Conservation (phyloP, 2,113 vertebrate species). For the Hippocampus mohnikei region DNA sequence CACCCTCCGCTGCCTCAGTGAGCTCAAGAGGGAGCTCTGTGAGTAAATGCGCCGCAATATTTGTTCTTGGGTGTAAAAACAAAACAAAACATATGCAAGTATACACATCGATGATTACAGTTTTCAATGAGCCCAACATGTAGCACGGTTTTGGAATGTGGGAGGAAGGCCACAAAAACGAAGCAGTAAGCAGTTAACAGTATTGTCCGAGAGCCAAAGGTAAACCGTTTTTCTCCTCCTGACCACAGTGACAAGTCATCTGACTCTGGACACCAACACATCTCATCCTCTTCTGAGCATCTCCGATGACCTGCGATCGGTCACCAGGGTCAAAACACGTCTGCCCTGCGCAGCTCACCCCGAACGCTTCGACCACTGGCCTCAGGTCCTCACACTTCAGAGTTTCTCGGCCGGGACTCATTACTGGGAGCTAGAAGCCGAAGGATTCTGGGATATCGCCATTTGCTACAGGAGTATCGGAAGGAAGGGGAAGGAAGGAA, state of each 20-base stretch:
- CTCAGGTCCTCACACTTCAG: slow-evolving; percentile 65
- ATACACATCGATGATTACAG: neutral
- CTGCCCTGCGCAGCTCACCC: slow-evolving; percentile 51
- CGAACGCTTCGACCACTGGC: slow-evolving; percentile 73
- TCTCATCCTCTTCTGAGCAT: slow-evolving; percentile 68
- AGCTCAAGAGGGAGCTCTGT: slow-evolving; percentile 70
- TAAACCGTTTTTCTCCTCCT: neutral
- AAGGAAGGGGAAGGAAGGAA: slow-evolving; percentile 67
- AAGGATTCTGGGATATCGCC: slow-evolving; percentile 72
- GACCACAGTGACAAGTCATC: slow-evolving; percentile 55
- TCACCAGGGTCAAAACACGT: slow-evolving; percentile 46
- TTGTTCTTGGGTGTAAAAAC: neutral
- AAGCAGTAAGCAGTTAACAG: neutral
- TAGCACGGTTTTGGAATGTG: neutral
- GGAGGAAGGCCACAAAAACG: neutral
- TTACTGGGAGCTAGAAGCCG: slow-evolving; percentile 72
- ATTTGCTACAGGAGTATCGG: slow-evolving; percentile 67
- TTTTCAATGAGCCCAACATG: neutral
- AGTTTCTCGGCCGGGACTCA: slow-evolving; percentile 65
- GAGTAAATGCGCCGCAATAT: slow-evolving; percentile 20
- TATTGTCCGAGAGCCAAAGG: neutral
- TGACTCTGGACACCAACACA: slow-evolving; percentile 67
- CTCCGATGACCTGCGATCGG: slow-evolving; percentile 64
- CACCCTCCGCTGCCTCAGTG: slow-evolving; percentile 63
- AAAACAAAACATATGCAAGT: neutral